phyloP scores from a whole-genome alignment of 2,113 vertebrate genomes.

The Ctenodactylus gundi region DNA sequence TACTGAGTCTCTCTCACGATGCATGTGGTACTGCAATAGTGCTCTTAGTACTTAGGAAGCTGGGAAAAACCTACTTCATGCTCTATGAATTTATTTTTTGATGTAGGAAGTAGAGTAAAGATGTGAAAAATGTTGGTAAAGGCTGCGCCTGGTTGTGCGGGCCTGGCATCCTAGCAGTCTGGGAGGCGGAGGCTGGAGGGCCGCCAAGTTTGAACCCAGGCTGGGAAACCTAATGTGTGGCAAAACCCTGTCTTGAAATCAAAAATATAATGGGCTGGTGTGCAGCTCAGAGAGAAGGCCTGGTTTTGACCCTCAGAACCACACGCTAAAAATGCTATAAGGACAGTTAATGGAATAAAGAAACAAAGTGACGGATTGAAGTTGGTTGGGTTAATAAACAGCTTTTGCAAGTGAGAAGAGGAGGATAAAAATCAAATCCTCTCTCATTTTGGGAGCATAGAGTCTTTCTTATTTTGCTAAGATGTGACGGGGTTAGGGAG shows the following conservation, averaged over 20 bases:
- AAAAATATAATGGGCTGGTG: no score
- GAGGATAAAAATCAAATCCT: not conserved
- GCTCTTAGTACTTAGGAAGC: constrained; percentile 22
- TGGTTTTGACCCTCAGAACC: no score
- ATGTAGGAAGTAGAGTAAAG: not conserved
- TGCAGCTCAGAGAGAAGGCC: no score
- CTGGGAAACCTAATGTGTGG: no score
- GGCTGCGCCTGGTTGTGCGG: no score
- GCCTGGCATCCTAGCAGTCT: no score
- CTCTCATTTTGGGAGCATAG: not conserved
- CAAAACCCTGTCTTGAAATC: no score
- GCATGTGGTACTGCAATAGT: not conserved
- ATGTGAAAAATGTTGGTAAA: not conserved
- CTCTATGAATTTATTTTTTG: constrained; percentile 33
- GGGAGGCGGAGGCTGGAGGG: no score
- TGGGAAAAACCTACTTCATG: not conserved
- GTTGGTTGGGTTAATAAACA: not conserved
- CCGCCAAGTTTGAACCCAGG: no score
- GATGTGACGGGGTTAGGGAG: not conserved
- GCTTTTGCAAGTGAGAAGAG: not conserved
- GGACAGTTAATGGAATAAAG: not conserved
- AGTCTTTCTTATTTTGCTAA: not conserved
- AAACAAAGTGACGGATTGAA: not conserved
- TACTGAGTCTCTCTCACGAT: not conserved
- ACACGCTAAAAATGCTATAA: not conserved